Conservation (phyloP, 2,113 vertebrate genomes). For the Pseudorectes ferrugineus region DNA sequence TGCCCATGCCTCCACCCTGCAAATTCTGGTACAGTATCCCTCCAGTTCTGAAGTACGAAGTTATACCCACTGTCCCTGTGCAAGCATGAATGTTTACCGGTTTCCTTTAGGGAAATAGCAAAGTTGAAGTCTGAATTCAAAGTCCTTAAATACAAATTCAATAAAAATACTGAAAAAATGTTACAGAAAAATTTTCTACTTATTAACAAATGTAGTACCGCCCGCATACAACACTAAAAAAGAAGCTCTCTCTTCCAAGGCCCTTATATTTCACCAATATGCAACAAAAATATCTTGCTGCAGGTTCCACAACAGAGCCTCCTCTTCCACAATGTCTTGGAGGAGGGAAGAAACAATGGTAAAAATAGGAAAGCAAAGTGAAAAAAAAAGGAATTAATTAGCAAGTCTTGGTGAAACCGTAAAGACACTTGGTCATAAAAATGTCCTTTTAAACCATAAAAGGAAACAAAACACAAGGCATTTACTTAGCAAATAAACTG, state of each 20-base stretch:
- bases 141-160: neutral
- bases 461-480: neutral
- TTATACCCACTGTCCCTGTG: neutral
- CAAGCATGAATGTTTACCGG: neutral
- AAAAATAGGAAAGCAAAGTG: neutral
- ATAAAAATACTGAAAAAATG: neutral
- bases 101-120: neutral
- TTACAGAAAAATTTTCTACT: neutral
- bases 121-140: neutral
- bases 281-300: neutral
- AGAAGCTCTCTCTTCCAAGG: neutral
- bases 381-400: neutral
- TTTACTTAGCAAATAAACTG: neutral
- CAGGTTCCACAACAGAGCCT: neutral
- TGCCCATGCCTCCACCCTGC: too few species aligned
- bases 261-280: neutral
- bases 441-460: neutral
- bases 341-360: neutral
- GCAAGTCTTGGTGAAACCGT: neutral
- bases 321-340: neutral
- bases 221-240: accelerated
- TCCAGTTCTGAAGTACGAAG: neutral
- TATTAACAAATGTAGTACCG: neutral
- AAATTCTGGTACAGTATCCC: neutral
- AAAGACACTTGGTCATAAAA: neutral